phyloP scores from a whole-genome alignment of 2,888 invertebrate species.

The Mayetiola destructor region DNA sequence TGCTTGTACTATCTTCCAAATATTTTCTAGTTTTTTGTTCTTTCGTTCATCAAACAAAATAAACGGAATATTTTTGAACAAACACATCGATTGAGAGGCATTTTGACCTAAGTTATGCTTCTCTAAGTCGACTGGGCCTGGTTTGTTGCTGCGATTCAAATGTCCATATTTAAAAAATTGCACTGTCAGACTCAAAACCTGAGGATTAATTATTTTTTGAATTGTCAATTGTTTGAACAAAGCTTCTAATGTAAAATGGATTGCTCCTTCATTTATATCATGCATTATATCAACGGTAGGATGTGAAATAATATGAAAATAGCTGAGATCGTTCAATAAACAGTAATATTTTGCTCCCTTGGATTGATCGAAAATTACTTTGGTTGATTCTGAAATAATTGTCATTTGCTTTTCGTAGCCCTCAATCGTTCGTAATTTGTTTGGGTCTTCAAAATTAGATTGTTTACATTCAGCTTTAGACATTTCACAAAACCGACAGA shows the following conservation, averaged over 20 bases:
- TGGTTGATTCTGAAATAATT: background rate
- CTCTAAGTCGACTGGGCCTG: background rate
- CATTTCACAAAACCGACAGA: slow-evolving; percentile 19
- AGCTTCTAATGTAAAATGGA: background rate
- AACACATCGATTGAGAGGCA: background rate
- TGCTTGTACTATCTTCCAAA: background rate
- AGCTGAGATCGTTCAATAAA: background rate
- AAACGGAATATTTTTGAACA: background rate
- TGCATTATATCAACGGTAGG: background rate
- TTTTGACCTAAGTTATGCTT: background rate
- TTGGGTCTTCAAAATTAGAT: background rate
- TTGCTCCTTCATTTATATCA: background rate
- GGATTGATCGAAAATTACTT: background rate
- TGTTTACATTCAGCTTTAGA: background rate
- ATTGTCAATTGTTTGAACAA: background rate
- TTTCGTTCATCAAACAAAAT: background rate
- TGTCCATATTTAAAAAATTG: background rate
- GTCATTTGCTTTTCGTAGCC: background rate
- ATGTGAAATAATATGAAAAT: background rate
- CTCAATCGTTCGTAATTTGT: background rate
- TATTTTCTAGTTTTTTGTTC: background rate
- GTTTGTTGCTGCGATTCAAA: background rate
- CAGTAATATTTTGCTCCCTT: slow-evolving; percentile 1
- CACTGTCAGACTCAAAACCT: background rate
- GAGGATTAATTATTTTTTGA: background rate